These are phyloP conservation scores for Phenacoccus solenopsis DNA, from an alignment of 1,140 invertebrate genomes.

Conservation along the genomic window DNA sequence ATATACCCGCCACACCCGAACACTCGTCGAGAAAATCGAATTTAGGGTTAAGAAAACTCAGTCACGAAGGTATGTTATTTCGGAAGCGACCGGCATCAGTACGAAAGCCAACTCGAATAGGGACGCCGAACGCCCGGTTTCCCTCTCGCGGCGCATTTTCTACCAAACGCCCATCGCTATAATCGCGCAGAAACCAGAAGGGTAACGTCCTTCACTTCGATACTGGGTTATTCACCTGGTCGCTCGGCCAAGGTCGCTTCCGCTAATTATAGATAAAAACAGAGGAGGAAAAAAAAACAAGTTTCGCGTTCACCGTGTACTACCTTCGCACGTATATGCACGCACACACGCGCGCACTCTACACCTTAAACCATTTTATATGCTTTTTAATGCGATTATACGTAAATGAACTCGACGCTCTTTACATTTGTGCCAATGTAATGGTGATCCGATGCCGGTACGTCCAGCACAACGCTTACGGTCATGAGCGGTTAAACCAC, in stretches of 20 bases:
- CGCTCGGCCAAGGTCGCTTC: slow-evolving; percentile 16
- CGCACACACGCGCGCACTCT: not conserved
- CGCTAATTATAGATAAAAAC: slow-evolving; percentile 15
- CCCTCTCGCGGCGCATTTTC: not conserved
- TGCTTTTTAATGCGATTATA: not conserved
- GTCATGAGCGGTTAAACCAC: not conserved
- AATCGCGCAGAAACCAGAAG: slow-evolving; percentile 15
- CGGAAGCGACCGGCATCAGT: not conserved
- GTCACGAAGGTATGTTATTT: not conserved
- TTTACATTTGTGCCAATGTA: not conserved
- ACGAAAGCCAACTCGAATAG: not conserved
- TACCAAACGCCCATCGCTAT: not conserved
- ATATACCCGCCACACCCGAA: not conserved
- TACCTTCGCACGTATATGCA: not conserved
- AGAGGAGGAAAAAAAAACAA: not conserved
- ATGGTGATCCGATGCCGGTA: not conserved
- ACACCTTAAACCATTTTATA: not conserved
- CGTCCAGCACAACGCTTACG: not conserved
- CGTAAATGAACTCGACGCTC: not conserved
- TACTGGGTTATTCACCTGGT: slow-evolving; percentile 17
- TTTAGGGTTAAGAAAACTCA: not conserved
- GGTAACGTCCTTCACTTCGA: slow-evolving; percentile 13
- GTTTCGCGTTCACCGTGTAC: not conserved
- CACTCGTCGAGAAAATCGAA: not conserved
- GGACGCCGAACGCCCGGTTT: not conserved